Conservation (phyloP, 2,113 vertebrate species). For the Macrotus californicus region DNA sequence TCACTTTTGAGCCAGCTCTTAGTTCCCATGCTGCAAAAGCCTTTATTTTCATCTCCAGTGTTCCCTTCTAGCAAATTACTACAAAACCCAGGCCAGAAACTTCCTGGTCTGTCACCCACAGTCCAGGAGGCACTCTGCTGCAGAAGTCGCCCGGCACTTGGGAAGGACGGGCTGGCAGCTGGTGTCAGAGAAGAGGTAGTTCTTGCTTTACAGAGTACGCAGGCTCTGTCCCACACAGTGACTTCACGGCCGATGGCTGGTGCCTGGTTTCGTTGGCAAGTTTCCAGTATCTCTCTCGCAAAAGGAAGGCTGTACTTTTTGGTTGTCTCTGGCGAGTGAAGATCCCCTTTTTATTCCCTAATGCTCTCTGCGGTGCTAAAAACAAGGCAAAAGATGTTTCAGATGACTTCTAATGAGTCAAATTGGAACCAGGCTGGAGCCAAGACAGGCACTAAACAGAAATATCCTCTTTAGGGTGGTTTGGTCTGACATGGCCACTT, state of each 20-base stretch:
- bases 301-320: conserved; percentile 89
- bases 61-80: neutral
- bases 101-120: neutral
- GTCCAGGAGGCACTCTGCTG: neutral
- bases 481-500: neutral
- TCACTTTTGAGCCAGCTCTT: neutral
- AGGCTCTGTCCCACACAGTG: neutral
- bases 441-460: neutral
- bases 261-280: conserved; percentile 88
- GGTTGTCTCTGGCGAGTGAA: conserved; percentile 95
- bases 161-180: neutral
- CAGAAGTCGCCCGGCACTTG: neutral
- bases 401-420: neutral
- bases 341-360: conserved; percentile 96
- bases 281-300: conserved; percentile 93
- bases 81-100: neutral
- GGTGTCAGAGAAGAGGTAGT: neutral
- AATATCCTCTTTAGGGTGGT: neutral
- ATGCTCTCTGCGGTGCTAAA: conserved; percentile 82
- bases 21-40: neutral
- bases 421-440: neutral
- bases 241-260: rapidly evolving
- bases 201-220: neutral
- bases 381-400: neutral
- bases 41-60: neutral